A percentile compares a stretch with the other conserved stretches of the same genome.
Evolutionary conservation across 2,888 invertebrate species (phyloP).

Genomic region (Ecdyonurus torrentis): DNA sequence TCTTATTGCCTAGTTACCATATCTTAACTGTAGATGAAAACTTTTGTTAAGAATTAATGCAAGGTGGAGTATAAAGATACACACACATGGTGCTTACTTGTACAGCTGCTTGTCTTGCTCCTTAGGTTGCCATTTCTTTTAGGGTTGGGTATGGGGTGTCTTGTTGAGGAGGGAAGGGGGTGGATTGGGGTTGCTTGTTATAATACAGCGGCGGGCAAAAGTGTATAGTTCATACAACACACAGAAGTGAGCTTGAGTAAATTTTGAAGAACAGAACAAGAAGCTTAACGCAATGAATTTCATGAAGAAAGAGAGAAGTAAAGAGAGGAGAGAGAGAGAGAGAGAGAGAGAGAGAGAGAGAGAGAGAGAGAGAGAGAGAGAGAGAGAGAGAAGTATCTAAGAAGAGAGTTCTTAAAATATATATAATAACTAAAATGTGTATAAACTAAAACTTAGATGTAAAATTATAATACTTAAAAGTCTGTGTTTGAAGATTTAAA

Average conservation of each 20-base stretch:
- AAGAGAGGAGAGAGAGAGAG: background rate
- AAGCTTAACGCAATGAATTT: background rate
- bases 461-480: background rate
- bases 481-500: too few relatives aligned
- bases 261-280: background rate
- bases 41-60: background rate
- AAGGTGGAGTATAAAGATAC: background rate
- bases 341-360: background rate
- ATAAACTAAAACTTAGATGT: background rate
- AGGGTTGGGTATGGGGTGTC: too few relatives aligned
- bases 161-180: too few relatives aligned
- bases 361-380: background rate
- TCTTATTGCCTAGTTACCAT: too few relatives aligned
- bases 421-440: background rate
- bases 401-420: background rate
- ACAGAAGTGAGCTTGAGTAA: background rate
- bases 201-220: too few relatives aligned
- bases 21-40: too few relatives aligned
- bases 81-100: background rate
- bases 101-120: background rate
- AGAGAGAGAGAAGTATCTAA: background rate
- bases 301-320: background rate
- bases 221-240: too few relatives aligned
- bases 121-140: background rate
- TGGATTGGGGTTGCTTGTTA: too few relatives aligned